Percentiles rank a stretch among this genome's conserved stretches.
Evolutionary conservation across 2,113 vertebrate genomes (phyloP).

Genomic region (Ammodramus savannarum): DNA sequence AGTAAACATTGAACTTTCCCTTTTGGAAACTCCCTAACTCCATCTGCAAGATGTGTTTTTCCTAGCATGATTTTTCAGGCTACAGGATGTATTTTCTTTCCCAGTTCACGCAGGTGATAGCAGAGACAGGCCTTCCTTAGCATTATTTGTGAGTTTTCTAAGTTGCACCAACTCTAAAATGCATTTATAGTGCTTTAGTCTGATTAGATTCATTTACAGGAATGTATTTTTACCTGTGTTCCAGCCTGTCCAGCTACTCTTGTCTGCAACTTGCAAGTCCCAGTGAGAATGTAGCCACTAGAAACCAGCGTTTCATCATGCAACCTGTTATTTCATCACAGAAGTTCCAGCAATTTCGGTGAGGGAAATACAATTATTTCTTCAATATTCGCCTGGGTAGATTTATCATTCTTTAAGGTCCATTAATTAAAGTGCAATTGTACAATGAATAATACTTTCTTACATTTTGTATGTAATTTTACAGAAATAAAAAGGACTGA

Average conservation of each 20-base stretch:
- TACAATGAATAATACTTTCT: background rate
- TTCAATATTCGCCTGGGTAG: background rate
- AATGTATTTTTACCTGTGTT: background rate
- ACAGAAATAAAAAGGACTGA: background rate
- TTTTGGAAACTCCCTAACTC: background rate
- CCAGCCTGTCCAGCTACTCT: background rate
- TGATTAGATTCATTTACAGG: background rate
- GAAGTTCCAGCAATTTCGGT: background rate
- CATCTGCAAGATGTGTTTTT: background rate
- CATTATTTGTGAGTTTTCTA: background rate
- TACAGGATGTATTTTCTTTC: background rate
- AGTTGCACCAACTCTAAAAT: accelerated
- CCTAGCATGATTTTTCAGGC: background rate
- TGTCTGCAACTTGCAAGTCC: background rate
- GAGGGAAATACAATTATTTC: background rate
- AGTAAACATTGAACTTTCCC: background rate
- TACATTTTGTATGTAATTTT: accelerated
- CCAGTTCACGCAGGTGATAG: background rate
- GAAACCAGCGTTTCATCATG: background rate
- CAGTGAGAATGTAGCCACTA: background rate
- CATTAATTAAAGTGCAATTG: background rate
- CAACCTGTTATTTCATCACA: background rate
- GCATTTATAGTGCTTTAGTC: background rate
- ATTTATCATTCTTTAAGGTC: background rate
- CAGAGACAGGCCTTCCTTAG: background rate